Percentiles rank a stretch among this genome's conserved stretches.
phyloP scores from a whole-genome alignment of 1,140 invertebrate species.

The Sinella curviseta region DNA sequence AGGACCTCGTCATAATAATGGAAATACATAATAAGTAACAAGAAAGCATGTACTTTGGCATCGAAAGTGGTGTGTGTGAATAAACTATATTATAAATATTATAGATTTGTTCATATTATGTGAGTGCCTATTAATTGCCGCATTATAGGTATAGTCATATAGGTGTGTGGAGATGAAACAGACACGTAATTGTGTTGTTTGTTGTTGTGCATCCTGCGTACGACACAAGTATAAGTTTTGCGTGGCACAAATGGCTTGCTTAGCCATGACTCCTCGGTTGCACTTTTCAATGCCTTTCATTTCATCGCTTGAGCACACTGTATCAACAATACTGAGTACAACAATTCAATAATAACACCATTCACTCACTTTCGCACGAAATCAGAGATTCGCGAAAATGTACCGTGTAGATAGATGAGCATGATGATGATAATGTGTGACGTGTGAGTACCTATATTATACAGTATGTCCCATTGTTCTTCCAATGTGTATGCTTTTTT shows the following conservation, averaged over 20 bases:
- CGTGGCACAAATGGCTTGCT: slow-evolving; percentile 24
- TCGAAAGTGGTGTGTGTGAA: too few relatives aligned
- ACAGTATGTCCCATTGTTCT: background rate
- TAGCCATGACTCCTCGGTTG: slow-evolving; percentile 17
- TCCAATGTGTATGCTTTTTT: background rate
- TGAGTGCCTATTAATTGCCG: background rate
- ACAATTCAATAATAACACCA: background rate
- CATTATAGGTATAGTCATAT: background rate
- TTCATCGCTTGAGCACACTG: slow-evolving; percentile 25
- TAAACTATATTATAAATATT: too few relatives aligned
- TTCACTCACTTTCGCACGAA: slow-evolving; percentile 20
- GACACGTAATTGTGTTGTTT: background rate
- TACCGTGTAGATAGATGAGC: background rate
- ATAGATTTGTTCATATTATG: too few relatives aligned
- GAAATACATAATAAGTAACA: too few relatives aligned
- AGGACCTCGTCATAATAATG: too few relatives aligned
- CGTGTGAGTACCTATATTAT: background rate
- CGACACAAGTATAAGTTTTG: slow-evolving; percentile 1
- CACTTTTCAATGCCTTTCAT: slow-evolving; percentile 25
- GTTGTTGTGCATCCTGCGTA: background rate
- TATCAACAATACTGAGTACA: background rate
- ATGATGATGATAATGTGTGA: background rate
- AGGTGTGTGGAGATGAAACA: background rate
- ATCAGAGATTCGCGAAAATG: background rate
- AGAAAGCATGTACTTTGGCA: too few relatives aligned